These are phyloP conservation scores for Heliconius melpomene DNA, from an alignment of 1,140 invertebrate species.

Conservation along the genomic window DNA sequence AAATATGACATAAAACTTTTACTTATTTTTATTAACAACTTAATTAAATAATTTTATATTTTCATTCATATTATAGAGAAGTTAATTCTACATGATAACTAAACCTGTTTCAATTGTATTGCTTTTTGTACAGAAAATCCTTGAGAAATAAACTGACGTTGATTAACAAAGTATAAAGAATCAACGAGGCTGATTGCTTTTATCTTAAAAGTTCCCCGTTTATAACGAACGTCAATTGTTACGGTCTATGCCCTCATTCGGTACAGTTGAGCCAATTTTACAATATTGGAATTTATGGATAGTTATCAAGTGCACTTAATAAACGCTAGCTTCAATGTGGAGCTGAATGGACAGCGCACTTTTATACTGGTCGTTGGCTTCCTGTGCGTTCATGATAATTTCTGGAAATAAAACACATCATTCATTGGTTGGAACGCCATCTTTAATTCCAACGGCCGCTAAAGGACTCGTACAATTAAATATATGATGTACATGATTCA, in stretches of 20 bases:
- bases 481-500: conserved; percentile 65
- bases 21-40: conserved; percentile 5
- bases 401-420: conserved; percentile 63
- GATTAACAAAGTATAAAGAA: conserved; percentile 8
- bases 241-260: conserved; percentile 17
- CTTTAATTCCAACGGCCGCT: conserved; percentile 52
- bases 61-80: neutral
- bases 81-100: neutral
- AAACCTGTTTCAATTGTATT: conserved; percentile 2
- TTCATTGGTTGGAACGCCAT: conserved; percentile 56
- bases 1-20: conserved; percentile 17
- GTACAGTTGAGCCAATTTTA: conserved; percentile 20
- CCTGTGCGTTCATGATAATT: conserved; percentile 48
- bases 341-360: conserved; percentile 18
- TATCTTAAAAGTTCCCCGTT: conserved; percentile 11
- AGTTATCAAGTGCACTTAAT: conserved; percentile 22
- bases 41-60: neutral
- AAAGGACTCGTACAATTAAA: conserved; percentile 51
- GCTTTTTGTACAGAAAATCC: conserved; percentile 6
- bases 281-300: conserved; percentile 13
- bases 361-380: conserved; percentile 52
- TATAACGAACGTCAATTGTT: conserved; percentile 20
- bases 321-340: conserved; percentile 21
- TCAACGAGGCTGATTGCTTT: conserved; percentile 2
- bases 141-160: conserved; percentile 9